A percentile compares a stretch with the other conserved stretches of the same genome.
These are phyloP conservation scores for Xenopus tropicalis DNA, from an alignment of 2,113 vertebrate genomes.

Conservation along the genomic window UCB_Xtro_10.0 CM004445.2:114958001-114958500, in stretches of 20 bases:
- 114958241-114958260: conserved; percentile 37
- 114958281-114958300: conserved; percentile 24
- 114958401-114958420: too few species aligned
- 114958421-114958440: too few species aligned
- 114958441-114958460: too few species aligned
- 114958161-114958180: conserved; percentile 5
- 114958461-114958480: too few species aligned
- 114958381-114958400: too few species aligned
- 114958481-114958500: too few species aligned
- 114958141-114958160: conserved; percentile 5
- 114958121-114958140: conserved; percentile 9
- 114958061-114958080: not conserved
- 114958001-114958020: too few species aligned
- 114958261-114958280: conserved; percentile 16
- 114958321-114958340: not conserved
- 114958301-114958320: conserved; percentile 26
- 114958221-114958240: conserved; percentile 32
- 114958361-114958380: not conserved
- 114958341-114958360: not conserved
- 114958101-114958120: conserved; percentile 2
- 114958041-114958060: too few species aligned
- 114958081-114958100: not conserved
- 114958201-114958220: conserved; percentile 43
- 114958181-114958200: conserved; percentile 29
- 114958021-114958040: too few species aligned